phyloP scores from a whole-genome alignment of 2,888 invertebrate genomes.

The Acrobasis repandana region DNA sequence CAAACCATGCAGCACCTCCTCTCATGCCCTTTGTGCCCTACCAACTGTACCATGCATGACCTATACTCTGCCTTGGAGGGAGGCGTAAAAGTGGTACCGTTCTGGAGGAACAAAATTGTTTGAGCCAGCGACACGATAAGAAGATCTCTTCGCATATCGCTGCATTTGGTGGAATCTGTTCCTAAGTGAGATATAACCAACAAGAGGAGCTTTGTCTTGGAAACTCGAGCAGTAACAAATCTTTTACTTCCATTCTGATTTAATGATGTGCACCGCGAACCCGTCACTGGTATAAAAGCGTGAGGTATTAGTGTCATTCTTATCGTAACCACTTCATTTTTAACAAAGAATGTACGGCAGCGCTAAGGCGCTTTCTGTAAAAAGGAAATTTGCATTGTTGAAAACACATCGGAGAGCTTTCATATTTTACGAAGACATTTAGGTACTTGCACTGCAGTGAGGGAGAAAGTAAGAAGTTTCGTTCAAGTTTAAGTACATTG shows the following conservation, averaged over 20 bases:
- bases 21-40: no score
- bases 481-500: no score
- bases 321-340: slow-evolving; percentile 25
- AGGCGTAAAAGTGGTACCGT: no score
- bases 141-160: no score
- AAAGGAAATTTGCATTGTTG: background rate
- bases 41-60: no score
- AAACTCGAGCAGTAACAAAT: slow-evolving; percentile 49
- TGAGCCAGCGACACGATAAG: no score
- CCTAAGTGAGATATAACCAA: no score
- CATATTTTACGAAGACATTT: background rate
- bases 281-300: slow-evolving; percentile 29
- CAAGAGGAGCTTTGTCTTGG: slow-evolving; percentile 43
- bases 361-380: background rate
- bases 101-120: no score
- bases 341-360: slow-evolving; percentile 10
- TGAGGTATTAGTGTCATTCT: slow-evolving; percentile 30
- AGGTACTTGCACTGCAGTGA: background rate
- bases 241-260: slow-evolving; percentile 30
- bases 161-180: no score
- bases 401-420: background rate
- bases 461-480: background rate
- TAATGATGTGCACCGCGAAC: slow-evolving; percentile 28
- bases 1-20: no score
- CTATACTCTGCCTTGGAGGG: no score